Conservation (phyloP, 37 sponge, comb jelly and placozoan species). For the Chondrosia reniformis region DNA sequence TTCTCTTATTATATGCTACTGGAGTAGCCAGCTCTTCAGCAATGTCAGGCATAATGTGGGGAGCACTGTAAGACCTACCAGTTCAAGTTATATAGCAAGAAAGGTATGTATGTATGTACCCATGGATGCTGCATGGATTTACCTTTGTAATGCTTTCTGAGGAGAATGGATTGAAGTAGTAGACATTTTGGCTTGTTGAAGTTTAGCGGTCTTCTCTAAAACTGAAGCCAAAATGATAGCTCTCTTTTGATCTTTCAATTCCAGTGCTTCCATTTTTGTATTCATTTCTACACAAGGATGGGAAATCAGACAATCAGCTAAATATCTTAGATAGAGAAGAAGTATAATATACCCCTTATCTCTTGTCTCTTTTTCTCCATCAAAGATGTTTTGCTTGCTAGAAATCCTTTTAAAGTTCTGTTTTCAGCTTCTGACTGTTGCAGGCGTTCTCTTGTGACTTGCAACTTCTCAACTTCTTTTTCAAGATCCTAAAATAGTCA, state of each 20-base stretch:
- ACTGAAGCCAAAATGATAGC: slow-evolving; percentile 81
- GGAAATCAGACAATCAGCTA: background rate
- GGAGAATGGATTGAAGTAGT: background rate
- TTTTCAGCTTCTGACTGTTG: slow-evolving; percentile 60
- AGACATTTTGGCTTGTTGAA: slow-evolving; percentile 40
- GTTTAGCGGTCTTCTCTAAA: slow-evolving; percentile 80
- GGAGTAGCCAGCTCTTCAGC: background rate
- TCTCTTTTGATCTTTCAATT: slow-evolving; percentile 66
- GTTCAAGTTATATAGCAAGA: too few species aligned
- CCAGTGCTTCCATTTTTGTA: slow-evolving; percentile 43
- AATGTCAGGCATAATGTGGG: slow-evolving; percentile 26
- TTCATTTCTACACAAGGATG: background rate
- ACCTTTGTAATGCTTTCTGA: background rate
- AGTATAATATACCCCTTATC: slow-evolving; percentile 45
- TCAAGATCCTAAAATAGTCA: slow-evolving; percentile 68
- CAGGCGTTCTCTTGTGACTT: slow-evolving; percentile 53
- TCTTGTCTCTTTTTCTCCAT: slow-evolving; percentile 69
- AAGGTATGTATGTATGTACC: too few species aligned
- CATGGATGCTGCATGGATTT: too few species aligned
- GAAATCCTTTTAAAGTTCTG: slow-evolving; percentile 62
- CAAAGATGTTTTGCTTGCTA: slow-evolving; percentile 79
- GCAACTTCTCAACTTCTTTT: slow-evolving; percentile 50
- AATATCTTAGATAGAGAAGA: background rate
- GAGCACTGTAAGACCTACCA: slow-evolving; percentile 46
- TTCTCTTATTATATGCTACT: background rate